These are phyloP conservation scores for Mythimna albipuncta DNA, from an alignment of 2,888 invertebrate species.

Conservation along the genomic window DNA sequence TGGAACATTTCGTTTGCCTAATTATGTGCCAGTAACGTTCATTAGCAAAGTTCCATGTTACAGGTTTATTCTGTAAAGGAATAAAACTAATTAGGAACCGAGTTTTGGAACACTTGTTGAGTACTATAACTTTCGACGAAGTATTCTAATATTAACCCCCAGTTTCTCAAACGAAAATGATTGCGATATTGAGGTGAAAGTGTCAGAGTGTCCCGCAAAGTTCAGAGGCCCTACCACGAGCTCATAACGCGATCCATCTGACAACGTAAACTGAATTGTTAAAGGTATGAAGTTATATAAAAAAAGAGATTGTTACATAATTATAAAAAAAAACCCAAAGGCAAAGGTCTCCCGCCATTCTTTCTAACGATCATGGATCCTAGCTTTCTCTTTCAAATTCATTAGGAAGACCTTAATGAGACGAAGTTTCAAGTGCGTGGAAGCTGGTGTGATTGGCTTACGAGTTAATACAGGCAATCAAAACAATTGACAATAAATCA, in stretches of 20 bases:
- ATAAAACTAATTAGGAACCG: constrained; percentile 53
- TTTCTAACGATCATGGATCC: too few species aligned
- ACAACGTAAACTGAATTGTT: too few species aligned
- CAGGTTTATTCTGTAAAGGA: constrained; percentile 44
- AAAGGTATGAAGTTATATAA: too few species aligned
- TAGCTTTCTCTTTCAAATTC: too few species aligned
- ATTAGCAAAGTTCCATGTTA: constrained; percentile 49
- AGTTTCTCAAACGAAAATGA: not conserved
- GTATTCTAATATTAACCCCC: constrained; percentile 54
- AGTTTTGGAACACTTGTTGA: constrained; percentile 58
- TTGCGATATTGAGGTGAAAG: not conserved
- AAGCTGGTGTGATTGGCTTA: not conserved
- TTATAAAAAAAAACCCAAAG: too few species aligned
- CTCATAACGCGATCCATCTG: too few species aligned
- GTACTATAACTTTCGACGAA: constrained; percentile 49
- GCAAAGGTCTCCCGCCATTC: too few species aligned
- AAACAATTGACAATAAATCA: not conserved
- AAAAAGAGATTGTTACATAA: too few species aligned
- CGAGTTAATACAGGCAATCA: not conserved
- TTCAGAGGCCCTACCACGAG: too few species aligned
- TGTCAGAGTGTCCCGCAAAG: too few species aligned
- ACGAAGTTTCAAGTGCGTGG: not conserved
- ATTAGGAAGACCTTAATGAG: too few species aligned
- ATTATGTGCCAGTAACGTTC: constrained; percentile 53
- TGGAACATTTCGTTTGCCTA: constrained; percentile 46